Conservation (phyloP, 92 coral and sea anemone genomes). For the Micromussa lordhowensis region DNA sequence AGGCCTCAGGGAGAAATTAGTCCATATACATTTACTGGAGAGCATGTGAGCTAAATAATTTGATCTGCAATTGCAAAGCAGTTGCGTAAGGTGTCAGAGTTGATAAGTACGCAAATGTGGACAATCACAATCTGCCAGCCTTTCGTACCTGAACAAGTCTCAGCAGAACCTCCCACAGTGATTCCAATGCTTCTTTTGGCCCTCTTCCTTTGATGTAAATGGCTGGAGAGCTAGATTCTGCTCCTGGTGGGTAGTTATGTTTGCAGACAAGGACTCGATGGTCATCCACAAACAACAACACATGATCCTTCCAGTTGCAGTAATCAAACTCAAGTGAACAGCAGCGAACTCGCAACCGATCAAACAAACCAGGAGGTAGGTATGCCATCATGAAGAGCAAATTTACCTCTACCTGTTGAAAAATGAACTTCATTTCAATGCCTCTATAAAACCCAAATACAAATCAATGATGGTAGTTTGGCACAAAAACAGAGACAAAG, state of each 20-base stretch:
- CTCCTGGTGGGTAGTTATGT: constrained; percentile 25
- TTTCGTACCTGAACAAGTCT: constrained; percentile 83
- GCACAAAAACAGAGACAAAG: neutral
- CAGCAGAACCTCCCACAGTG: constrained; percentile 80
- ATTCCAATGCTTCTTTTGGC: constrained; percentile 24
- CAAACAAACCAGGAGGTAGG: constrained; percentile 87
- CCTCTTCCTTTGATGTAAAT: constrained; percentile 77
- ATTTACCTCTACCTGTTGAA: constrained; percentile 63
- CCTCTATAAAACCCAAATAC: neutral
- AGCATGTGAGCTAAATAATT: no score
- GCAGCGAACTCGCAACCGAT: constrained; percentile 88
- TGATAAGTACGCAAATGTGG: neutral
- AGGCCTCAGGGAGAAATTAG: no score
- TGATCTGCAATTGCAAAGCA: neutral
- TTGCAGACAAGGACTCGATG: constrained; percentile 41
- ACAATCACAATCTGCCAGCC: neutral
- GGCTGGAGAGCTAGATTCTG: constrained; percentile 56
- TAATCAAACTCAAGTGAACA: constrained; percentile 64
- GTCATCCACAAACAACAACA: constrained; percentile 62
- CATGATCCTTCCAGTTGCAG: constrained; percentile 81
- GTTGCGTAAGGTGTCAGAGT: neutral
- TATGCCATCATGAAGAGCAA: constrained; percentile 65
- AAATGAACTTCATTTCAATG: neutral
- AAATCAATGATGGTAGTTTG: no score
- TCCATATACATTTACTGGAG: no score